Percentiles rank a stretch among this genome's conserved stretches.
Conservation (phyloP, 2,113 vertebrate genomes). For the Chaenogobius annularis region DNA sequence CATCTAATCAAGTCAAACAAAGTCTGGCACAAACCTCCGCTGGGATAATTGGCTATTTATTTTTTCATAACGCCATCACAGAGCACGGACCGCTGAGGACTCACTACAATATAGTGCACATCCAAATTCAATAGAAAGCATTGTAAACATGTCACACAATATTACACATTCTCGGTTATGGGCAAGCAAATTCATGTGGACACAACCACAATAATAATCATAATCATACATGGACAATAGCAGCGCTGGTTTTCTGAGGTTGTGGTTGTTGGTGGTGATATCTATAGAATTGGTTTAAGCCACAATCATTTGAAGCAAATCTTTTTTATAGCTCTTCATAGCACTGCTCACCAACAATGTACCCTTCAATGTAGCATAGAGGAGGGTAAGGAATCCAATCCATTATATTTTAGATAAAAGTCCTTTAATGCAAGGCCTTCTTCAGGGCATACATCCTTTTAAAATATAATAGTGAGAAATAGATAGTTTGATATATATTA, state of each 20-base stretch:
- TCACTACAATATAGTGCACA: conserved; percentile 1
- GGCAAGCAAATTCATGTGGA: conserved; percentile 5
- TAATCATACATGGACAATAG: not conserved
- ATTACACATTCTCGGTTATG: conserved; percentile 2
- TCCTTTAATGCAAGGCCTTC: no score
- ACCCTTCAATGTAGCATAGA: no score
- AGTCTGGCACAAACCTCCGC: conserved; percentile 50
- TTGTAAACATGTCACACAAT: conserved; percentile 30
- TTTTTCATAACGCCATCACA: conserved; percentile 30
- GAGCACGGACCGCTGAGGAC: conserved; percentile 17
- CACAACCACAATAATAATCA: not conserved
- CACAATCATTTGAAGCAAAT: not conserved
- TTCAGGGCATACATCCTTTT: no score
- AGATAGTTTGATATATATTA: no score
- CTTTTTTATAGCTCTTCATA: not conserved
- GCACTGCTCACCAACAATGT: not conserved
- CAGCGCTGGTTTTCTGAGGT: not conserved
- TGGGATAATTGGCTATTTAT: conserved; percentile 52
- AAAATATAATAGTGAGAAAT: no score
- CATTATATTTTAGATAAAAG: no score
- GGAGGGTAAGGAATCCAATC: no score
- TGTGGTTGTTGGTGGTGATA: not conserved
- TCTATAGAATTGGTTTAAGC: not conserved
- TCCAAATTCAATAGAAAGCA: conserved; percentile 27
- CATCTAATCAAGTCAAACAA: conserved; percentile 63